Percentiles rank a stretch among this genome's conserved stretches.
Conservation (phyloP, 1,140 invertebrate genomes). For the Lerema accius region DNA sequence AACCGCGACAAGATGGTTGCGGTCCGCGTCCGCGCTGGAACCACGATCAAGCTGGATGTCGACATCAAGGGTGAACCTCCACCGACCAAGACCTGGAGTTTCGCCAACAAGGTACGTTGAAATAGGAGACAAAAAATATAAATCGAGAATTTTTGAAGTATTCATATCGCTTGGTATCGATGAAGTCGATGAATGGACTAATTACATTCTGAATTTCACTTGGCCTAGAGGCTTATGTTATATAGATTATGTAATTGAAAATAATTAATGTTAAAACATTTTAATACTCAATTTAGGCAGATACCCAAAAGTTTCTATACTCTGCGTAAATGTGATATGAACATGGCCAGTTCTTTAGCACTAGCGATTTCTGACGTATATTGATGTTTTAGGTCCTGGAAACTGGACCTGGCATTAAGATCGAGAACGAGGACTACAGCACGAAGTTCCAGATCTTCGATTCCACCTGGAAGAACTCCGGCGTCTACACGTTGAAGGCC, state of each 20-base stretch:
- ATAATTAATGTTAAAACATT: too few species aligned
- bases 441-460: conserved; percentile 93
- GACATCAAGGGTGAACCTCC: conserved; percentile 96
- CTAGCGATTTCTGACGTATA: background rate
- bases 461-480: conserved; percentile 91
- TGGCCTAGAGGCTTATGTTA: too few species aligned
- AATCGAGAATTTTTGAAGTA: too few species aligned
- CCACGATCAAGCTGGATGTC: conserved; percentile 94
- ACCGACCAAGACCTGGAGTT: conserved; percentile 93
- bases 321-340: too few species aligned
- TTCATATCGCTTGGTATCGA: too few species aligned
- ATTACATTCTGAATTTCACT: too few species aligned
- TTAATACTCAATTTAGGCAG: too few species aligned
- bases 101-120: conserved; percentile 86
- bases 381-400: conserved; percentile 60
- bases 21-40: conserved; percentile 95
- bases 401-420: conserved; percentile 84
- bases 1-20: conserved; percentile 95
- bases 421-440: conserved; percentile 97
- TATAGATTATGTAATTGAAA: too few species aligned
- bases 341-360: too few species aligned
- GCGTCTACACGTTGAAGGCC: conserved; percentile 95
- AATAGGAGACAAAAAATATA: too few species aligned
- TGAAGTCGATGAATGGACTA: too few species aligned
- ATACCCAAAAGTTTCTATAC: too few species aligned